Conservation (phyloP, 2,888 invertebrate species). For the Diploptera punctata region DNA sequence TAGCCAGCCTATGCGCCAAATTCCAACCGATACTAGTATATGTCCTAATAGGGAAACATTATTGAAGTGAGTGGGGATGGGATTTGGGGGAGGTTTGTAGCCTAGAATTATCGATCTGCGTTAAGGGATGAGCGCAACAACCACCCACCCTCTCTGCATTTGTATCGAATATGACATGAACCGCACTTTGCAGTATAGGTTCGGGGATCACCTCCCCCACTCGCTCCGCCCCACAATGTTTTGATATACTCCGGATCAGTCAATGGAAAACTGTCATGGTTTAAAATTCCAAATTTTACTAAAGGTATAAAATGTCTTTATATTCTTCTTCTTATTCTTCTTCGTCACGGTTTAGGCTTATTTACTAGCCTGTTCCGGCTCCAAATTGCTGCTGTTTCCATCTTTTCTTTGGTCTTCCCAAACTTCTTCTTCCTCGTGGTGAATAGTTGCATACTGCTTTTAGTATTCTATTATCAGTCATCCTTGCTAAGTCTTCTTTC, state of each 20-base stretch:
- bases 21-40: not conserved
- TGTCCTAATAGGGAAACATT: not conserved
- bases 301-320: no score
- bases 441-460: no score
- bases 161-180: slow-evolving; percentile 1
- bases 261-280: no score
- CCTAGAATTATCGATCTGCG: slow-evolving; percentile 7
- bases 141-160: not conserved
- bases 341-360: no score
- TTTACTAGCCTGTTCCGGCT: no score
- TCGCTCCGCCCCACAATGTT: not conserved
- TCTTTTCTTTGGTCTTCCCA: no score
- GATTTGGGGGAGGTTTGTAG: not conserved
- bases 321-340: no score
- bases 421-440: no score
- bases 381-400: no score
- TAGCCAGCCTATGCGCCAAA: not conserved
- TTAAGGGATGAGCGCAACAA: slow-evolving; percentile 13
- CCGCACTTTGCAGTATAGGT: not conserved
- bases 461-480: no score
- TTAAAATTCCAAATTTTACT: no score
- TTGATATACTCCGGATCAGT: not conserved
- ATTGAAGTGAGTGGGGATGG: not conserved
- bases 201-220: not conserved
- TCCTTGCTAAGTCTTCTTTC: no score